Evolutionary conservation across 2,797 vertebrate species (phyloP), one percentile per base, ranked within the genome.

Genomic region (Vipera latastei): DNA sequence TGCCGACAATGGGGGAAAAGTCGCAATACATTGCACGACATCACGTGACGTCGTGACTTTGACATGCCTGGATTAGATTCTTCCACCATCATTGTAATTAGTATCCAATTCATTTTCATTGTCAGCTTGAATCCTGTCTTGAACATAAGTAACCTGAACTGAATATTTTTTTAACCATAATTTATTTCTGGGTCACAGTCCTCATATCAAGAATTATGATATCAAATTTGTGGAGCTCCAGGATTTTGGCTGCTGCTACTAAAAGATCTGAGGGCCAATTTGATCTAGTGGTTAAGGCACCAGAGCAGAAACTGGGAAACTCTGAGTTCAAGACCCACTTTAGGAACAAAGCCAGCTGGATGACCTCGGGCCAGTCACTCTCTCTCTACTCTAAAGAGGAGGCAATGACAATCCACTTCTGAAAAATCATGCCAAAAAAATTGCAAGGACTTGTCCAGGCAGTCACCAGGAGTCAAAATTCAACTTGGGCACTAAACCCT

Each of bases 71-170:
- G 1, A 38, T 38, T 38, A 53, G 51, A 53, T 59, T 59, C 6
- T 60, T 60, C 20, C 38, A 44, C 18, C 73, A 78, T 78, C 73
- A 78, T 22, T 44, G 32, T 4, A 44, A 20, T 78, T 78, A 22
- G 38, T 22, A 78, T 44, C 18, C 2, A 8, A 48, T 53, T 51
- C 28, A 51, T 8, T 8, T 90, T 55, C 53, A 55, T 44, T 63
- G 9, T 22, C 65, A 60, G 38, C 83, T 90, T 78, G 38, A 63
- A 53, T 32, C 44, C 38, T 56, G 51, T 28, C 28, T 53, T 73
- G 85, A 90, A n/a, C 60, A 53, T 78, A 90, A 92, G 83, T 92
- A 90, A 86, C 16, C 51, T n/a, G 53, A 92, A 25, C 5, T 57
- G 53, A 88, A 88, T 69, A 69, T 69, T 63, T 13, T 32, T 48